These are phyloP conservation scores for Pseudochirops cupreus DNA, from an alignment of 2,797 vertebrate species.

Conservation along the genomic window DNA sequence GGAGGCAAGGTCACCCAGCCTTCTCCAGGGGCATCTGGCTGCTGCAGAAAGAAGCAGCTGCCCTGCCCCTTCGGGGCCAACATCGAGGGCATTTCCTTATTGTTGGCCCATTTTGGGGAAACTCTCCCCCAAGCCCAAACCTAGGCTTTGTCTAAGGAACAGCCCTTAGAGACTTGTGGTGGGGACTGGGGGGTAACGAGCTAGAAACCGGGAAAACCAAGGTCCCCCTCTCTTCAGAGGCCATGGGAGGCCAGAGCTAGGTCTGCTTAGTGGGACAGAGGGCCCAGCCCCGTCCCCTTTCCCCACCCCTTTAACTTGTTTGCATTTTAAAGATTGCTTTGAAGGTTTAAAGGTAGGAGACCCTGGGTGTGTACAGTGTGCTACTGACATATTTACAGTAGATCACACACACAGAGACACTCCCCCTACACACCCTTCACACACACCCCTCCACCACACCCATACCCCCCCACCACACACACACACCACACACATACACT, in stretches of 20 bases:
- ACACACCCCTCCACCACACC: no score
- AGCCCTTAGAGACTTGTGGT: no score
- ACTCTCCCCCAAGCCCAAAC: no score
- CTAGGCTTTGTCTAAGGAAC: background rate
- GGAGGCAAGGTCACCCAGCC: background rate
- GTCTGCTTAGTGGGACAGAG: background rate
- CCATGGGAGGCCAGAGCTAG: background rate
- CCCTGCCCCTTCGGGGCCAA: background rate
- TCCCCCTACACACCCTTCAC: no score
- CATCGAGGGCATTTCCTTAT: background rate
- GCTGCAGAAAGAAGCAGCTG: background rate
- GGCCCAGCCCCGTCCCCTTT: background rate
- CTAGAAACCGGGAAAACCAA: background rate
- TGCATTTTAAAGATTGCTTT: background rate
- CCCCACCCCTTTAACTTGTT: background rate
- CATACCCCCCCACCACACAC: no score
- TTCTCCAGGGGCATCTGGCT: background rate
- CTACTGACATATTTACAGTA: background rate
- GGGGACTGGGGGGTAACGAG: background rate
- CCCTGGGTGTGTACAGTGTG: background rate
- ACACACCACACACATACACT: background rate
- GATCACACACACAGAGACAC: background rate
- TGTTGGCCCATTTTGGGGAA: background rate
- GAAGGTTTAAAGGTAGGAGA: background rate
- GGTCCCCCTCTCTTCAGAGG: background rate